Evolutionary conservation across 2,113 vertebrate genomes (phyloP).

Genomic region (Lethenteron reissneri): DNA sequence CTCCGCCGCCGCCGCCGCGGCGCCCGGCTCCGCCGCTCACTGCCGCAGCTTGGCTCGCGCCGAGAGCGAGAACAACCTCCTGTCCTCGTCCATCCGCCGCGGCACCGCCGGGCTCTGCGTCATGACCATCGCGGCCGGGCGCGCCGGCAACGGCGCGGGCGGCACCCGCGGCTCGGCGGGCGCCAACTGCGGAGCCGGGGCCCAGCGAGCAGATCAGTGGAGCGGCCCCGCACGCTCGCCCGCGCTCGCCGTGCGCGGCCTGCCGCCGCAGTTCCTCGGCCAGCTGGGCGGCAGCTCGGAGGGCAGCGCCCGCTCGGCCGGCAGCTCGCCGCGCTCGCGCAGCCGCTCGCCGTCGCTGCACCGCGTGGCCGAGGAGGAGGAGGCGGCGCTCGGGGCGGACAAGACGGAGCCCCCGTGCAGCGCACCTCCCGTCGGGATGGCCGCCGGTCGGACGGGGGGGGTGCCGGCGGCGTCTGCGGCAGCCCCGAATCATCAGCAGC

Average conservation of each 20-base stretch:
- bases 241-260: slow-evolving; percentile 1
- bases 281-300: neutral
- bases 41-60: slow-evolving; percentile 2
- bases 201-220: neutral
- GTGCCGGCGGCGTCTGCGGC: too few species aligned
- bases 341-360: slow-evolving; percentile 5
- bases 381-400: neutral
- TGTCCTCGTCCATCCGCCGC: neutral
- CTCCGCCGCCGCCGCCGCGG: neutral
- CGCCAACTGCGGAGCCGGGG: neutral
- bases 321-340: neutral
- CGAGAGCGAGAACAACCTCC: slow-evolving; percentile 3
- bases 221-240: neutral
- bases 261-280: neutral
- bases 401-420: neutral
- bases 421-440: neutral
- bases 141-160: neutral
- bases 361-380: slow-evolving; percentile 1
- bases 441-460: too few species aligned
- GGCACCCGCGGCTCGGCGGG: neutral
- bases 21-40: neutral
- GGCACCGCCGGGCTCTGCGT: neutral
- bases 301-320: neutral
- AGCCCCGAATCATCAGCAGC: too few species aligned
- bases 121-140: neutral